Evolutionary conservation across 92 coral and sea anemone genomes (phyloP).

Genomic region (Porites cylindrica): DNA sequence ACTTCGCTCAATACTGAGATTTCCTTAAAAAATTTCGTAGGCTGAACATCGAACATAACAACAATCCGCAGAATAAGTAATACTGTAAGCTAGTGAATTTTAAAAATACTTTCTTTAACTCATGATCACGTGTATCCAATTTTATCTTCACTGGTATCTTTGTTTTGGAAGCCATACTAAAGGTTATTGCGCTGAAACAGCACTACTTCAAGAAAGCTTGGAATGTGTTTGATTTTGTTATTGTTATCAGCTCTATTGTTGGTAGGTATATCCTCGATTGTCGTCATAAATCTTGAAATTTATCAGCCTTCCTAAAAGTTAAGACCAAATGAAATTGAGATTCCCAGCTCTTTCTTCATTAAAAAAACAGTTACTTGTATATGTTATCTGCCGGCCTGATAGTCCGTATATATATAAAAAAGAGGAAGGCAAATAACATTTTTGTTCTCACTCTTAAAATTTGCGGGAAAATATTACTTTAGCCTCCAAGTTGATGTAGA

Average conservation of each 20-base stretch:
- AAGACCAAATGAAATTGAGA: background rate
- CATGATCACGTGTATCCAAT: conserved; percentile 74
- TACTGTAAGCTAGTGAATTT: background rate
- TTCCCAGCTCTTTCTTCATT: background rate
- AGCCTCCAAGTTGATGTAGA: no score
- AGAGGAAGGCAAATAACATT: no score
- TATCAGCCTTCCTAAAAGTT: background rate
- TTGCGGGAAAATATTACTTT: no score
- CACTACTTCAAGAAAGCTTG: conserved; percentile 93
- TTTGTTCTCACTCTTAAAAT: no score
- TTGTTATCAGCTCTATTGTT: conserved; percentile 82
- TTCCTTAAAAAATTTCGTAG: no score
- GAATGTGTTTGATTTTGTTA: conserved; percentile 92
- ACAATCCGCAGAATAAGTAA: background rate
- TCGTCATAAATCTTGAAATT: background rate
- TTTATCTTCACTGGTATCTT: conserved; percentile 87
- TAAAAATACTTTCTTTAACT: conserved; percentile 64
- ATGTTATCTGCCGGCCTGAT: no score
- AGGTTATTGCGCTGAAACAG: conserved; percentile 75
- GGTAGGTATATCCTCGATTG: conserved; percentile 57
- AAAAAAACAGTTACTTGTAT: no score
- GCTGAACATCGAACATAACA: no score
- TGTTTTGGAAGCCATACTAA: conserved; percentile 81
- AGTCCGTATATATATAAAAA: no score
- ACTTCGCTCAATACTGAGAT: no score